A percentile compares a stretch with the other conserved stretches of the same genome.
Conservation (phyloP, 2,113 vertebrate genomes). For the Murina feae region DNA sequence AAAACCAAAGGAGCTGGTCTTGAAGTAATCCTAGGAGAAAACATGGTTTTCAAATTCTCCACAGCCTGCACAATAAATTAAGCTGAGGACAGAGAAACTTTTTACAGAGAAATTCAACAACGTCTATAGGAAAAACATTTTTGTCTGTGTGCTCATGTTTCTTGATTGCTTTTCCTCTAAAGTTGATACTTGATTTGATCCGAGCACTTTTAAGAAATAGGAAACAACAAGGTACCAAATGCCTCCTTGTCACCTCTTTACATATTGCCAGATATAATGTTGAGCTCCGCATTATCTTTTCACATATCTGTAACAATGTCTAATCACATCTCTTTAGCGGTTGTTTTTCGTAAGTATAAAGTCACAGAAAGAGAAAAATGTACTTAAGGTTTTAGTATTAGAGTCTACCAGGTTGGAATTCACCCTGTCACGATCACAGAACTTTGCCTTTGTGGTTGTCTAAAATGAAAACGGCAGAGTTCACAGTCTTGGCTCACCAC, state of each 20-base stretch:
- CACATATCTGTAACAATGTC: background rate
- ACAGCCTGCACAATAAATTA: slow-evolving; percentile 75
- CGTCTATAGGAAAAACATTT: slow-evolving; percentile 66
- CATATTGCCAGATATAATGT: background rate
- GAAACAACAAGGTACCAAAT: background rate
- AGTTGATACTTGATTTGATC: background rate
- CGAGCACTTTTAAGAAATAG: background rate
- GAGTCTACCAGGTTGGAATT: slow-evolving; percentile 30
- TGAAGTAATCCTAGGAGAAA: slow-evolving; percentile 72
- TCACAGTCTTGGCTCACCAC: slow-evolving; percentile 24
- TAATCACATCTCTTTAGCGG: background rate
- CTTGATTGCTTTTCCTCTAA: slow-evolving; percentile 20
- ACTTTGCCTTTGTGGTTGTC: background rate
- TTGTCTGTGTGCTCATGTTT: slow-evolving; percentile 35
- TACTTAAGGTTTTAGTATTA: background rate
- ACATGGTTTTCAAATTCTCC: slow-evolving; percentile 73
- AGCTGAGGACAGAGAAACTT: slow-evolving; percentile 52
- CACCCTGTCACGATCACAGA: slow-evolving; percentile 2
- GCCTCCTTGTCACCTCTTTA: background rate
- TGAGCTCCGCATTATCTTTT: background rate
- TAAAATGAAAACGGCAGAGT: background rate
- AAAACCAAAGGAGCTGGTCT: slow-evolving; percentile 68
- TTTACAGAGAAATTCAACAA: slow-evolving; percentile 59
- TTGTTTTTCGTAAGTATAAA: slow-evolving; percentile 30
- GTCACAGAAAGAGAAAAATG: background rate